Percentiles rank a stretch among this genome's conserved stretches.
Conservation (phyloP, 2,113 vertebrate species). For the Rhinopithecus roxellana region DNA sequence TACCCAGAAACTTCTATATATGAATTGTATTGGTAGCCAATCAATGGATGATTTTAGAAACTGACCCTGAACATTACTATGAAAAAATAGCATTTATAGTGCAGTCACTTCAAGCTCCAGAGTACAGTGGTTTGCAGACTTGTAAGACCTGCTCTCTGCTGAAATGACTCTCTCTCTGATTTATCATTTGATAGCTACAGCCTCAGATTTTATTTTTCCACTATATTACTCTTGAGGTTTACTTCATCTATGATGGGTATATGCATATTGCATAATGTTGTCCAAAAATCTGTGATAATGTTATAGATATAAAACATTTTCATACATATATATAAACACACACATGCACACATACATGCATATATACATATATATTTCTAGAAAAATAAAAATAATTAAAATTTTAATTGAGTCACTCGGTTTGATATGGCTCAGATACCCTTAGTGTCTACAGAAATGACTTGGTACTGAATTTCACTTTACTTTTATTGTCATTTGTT, state of each 20-base stretch:
- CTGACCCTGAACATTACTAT: not conserved
- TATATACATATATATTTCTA: not conserved
- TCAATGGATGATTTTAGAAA: not conserved
- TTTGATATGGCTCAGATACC: not conserved
- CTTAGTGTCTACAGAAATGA: not conserved
- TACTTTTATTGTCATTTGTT: slow-evolving; percentile 38
- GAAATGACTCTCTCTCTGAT: not conserved
- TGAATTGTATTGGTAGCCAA: not conserved
- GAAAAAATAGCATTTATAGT: not conserved
- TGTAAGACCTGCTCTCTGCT: not conserved
- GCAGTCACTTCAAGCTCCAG: not conserved
- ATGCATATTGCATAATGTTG: not conserved
- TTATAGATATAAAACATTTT: no score
- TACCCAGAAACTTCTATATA: not conserved
- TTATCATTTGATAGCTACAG: not conserved
- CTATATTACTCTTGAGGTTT: not conserved
- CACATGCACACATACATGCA: no score
- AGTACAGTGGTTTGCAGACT: not conserved
- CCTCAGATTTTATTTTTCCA: not conserved
- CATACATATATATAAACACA: no score
- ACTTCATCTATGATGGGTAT: not conserved
- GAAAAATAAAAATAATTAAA: slow-evolving; percentile 43
- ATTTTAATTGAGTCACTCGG: not conserved
- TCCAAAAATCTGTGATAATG: not conserved
- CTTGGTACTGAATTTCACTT: not conserved